A percentile compares a stretch with the other conserved stretches of the same genome.
Evolutionary conservation across 2,888 invertebrate species (phyloP).

Genomic region (Ectemnius continuus): DNA sequence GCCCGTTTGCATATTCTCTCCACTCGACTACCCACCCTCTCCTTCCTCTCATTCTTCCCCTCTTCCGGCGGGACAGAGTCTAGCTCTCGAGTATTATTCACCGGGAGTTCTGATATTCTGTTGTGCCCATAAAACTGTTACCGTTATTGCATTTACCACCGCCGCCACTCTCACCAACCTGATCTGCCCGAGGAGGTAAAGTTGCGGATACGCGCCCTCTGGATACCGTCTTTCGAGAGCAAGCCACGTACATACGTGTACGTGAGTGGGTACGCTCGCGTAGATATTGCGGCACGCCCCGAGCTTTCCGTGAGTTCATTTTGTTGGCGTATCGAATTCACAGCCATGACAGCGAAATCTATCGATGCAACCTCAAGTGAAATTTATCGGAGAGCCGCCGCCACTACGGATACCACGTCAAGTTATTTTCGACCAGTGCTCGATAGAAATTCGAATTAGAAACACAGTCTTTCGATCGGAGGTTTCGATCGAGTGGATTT

Average conservation of each 20-base stretch:
- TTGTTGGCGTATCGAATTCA: not conserved
- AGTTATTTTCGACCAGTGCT: too few relatives aligned
- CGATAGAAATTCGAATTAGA: too few relatives aligned
- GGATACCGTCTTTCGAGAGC: not conserved
- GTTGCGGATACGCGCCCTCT: not conserved
- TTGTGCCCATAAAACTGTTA: constrained; percentile 23
- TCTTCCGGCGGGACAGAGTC: not conserved
- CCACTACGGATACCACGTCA: too few relatives aligned
- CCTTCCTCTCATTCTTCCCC: not conserved
- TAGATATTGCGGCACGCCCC: constrained; percentile 4
- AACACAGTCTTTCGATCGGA: too few relatives aligned
- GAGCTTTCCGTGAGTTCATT: not conserved
- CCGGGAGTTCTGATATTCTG: constrained; percentile 16
- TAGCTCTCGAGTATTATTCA: constrained; percentile 22
- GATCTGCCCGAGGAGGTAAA: not conserved
- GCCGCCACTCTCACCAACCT: not conserved
- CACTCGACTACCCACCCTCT: too few relatives aligned
- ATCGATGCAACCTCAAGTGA: not conserved
- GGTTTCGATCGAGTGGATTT: too few relatives aligned
- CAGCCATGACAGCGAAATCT: not conserved
- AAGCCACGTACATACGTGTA: not conserved
- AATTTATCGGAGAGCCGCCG: too few relatives aligned
- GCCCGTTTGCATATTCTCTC: not conserved
- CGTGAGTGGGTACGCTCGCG: not conserved
- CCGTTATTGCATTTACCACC: not conserved